Percentiles rank a stretch among this genome's conserved stretches.
Conservation (phyloP, 1,140 invertebrate species). For the Eciton burchellii region DNA sequence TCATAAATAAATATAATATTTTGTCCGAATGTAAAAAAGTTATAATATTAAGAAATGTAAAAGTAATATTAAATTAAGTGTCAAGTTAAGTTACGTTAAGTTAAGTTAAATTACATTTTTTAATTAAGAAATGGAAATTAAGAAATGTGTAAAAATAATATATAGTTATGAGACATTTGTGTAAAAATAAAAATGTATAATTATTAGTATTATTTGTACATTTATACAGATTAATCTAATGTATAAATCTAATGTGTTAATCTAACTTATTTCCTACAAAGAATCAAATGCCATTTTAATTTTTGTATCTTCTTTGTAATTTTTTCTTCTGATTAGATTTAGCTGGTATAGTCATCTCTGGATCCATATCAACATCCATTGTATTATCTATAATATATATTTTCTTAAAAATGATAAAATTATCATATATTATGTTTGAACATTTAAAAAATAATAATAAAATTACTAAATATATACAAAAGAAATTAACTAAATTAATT, state of each 20-base stretch:
- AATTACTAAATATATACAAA: neutral
- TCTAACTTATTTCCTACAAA: neutral
- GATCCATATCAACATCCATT: neutral
- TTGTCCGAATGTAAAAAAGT: no score
- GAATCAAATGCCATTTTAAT: neutral
- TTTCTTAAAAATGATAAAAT: neutral
- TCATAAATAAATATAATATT: constrained; percentile 55
- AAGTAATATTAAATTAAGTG: no score
- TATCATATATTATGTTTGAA: neutral
- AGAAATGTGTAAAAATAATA: no score
- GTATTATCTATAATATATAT: neutral
- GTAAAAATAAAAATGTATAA: neutral
- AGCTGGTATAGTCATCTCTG: neutral
- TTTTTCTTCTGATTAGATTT: neutral
- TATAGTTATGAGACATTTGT: no score
- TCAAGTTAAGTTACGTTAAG: no score
- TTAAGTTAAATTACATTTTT: no score
- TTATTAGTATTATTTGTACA: no score
- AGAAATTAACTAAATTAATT: neutral
- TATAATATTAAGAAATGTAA: constrained; percentile 14
- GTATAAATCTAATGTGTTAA: neutral
- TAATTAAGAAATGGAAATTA: no score
- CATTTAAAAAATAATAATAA: neutral
- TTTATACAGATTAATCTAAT: no score
- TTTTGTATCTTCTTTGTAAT: neutral